These are phyloP conservation scores for Rhopalosiphum maidis DNA, from an alignment of 1,140 invertebrate species.

Conservation along the genomic window DNA sequence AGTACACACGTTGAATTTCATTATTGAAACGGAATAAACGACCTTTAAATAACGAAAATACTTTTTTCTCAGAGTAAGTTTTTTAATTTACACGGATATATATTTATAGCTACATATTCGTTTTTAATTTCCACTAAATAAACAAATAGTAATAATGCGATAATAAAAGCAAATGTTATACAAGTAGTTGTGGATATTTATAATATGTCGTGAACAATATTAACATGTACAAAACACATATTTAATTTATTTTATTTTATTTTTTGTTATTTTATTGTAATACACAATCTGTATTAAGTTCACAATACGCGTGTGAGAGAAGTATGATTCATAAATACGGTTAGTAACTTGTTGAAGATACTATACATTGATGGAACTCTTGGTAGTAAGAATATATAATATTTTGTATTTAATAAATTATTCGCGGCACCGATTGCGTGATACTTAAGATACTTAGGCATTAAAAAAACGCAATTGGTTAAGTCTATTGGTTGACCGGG, in stretches of 20 bases:
- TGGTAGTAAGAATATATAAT: neutral
- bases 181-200: neutral
- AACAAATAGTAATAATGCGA: neutral
- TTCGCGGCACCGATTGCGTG: neutral
- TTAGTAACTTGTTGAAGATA: neutral
- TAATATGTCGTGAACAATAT: neutral
- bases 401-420: neutral
- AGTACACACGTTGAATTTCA: neutral
- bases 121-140: neutral
- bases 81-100: neutral
- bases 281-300: neutral
- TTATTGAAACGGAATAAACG: neutral
- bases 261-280: neutral
- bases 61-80: neutral
- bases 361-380: neutral
- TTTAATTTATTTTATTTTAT: neutral
- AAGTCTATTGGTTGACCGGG: too few relatives aligned
- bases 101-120: neutral
- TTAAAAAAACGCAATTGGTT: too few relatives aligned
- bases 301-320: neutral
- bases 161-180: neutral
- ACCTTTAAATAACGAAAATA: slow-evolving; percentile 7
- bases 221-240: neutral
- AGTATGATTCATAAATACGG: neutral
- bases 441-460: neutral